Percentiles rank a stretch among this genome's conserved stretches.
These are phyloP conservation scores for Drosophila niveifrons DNA, from an alignment of 2,888 invertebrate genomes.

Conservation along the genomic window DNA sequence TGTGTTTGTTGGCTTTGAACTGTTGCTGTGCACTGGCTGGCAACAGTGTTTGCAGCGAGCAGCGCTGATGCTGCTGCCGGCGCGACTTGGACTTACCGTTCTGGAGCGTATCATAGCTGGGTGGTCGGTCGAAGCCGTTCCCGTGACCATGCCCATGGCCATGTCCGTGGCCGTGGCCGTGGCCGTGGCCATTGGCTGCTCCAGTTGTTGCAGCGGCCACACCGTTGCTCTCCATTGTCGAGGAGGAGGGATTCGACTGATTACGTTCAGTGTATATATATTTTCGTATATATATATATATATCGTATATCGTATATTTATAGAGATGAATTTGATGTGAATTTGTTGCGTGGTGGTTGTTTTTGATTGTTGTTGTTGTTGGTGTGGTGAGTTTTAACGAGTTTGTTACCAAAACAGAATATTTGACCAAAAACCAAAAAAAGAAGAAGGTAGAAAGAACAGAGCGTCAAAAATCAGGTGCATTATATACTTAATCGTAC, in stretches of 20 bases:
- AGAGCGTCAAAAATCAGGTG: constrained; percentile 77
- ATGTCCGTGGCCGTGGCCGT: constrained; percentile 49
- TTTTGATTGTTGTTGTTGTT: constrained; percentile 38
- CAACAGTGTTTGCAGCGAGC: constrained; percentile 83
- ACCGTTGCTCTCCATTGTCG: constrained; percentile 83
- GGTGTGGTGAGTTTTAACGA: constrained; percentile 47
- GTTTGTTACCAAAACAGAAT: constrained; percentile 71
- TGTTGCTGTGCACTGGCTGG: constrained; percentile 81
- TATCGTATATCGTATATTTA: too few species aligned
- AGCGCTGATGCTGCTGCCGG: constrained; percentile 83
- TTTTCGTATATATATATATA: constrained; percentile 4
- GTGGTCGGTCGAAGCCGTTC: constrained; percentile 72
- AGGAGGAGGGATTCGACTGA: constrained; percentile 84
- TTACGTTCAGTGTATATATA: constrained; percentile 20
- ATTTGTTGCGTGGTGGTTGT: constrained; percentile 35
- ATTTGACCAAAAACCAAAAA: constrained; percentile 67
- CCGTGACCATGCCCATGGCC: constrained; percentile 35
- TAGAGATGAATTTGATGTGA: constrained; percentile 14
- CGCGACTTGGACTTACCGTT: constrained; percentile 86
- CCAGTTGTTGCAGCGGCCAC: constrained; percentile 70
- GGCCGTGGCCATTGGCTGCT: constrained; percentile 48
- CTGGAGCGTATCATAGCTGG: constrained; percentile 86
- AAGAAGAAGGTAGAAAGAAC: constrained; percentile 62
- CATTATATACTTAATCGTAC: constrained; percentile 53
- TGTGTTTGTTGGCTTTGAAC: constrained; percentile 81